Evolutionary conservation across 2,888 invertebrate species (phyloP), one percentile per base, ranked within the genome.

Genomic region (Brachyopa scutellaris): DNA sequence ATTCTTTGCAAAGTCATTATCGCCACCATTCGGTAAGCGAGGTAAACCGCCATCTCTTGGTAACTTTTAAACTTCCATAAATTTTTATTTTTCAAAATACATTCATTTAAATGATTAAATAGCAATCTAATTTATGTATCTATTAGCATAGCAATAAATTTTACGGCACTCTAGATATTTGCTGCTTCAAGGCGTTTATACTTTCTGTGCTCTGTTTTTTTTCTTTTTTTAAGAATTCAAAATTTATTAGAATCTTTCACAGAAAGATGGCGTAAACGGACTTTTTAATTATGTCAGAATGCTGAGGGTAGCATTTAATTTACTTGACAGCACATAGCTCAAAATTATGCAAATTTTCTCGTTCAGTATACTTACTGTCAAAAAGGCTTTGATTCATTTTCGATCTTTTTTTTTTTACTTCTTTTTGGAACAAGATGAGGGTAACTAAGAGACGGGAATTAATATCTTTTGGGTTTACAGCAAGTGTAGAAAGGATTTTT

Each of bases 81-180:
- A 76, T 80, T 62, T 40, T n/a, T n/a, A n/a, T n/a, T n/a, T 45
- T 19, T 53, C n/a, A 21, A 64, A 70, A 76, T 69, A 64, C 62
- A 42, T 76, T 80, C 67, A 76, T 76, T 76, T 57, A 69, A 76
- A 80, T 80, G 80, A 80, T 76, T 80, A 76, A 76, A 80, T 69
- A 59, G 62, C 49, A 57, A 80, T 76, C 36, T 73, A 45, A 73
- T 73, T 73, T 73, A 73, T 73, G 62, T 64, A 55, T 62, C 80
- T 80, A 64, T 80, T 76, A 76, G 76, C 67, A 38, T 19, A 49
- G 57, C 45, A 23, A 80, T 80, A 80, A 80, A 80, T 76, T 57
- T 42, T 47, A n/a, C 15, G 13, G 36, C 21, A 13, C 53, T 15
- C 19, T 23, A 49, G 47, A 29, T 69, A 36, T 59, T 17, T 19